A percentile compares a stretch with the other conserved stretches of the same genome.
Evolutionary conservation across 1,140 invertebrate species (phyloP).

Genomic region (Rhizoglyphus robini): DNA sequence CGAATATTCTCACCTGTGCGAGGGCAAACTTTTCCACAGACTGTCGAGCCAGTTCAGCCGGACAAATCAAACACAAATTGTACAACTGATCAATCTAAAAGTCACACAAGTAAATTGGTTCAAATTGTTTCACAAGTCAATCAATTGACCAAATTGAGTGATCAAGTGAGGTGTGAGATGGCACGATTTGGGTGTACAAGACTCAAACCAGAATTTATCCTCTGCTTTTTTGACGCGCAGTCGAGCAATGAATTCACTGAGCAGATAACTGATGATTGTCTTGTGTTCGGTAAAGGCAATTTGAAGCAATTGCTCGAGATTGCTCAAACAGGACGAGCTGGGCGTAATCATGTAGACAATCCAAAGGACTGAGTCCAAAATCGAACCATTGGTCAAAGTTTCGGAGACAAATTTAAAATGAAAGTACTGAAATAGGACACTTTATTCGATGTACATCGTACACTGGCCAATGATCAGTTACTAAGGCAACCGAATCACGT

Average conservation of each 20-base stretch:
- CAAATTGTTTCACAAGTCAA: slow-evolving; percentile 45
- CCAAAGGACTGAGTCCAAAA: slow-evolving; percentile 52
- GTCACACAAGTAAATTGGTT: slow-evolving; percentile 62
- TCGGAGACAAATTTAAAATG: slow-evolving; percentile 27
- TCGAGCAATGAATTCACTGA: not conserved
- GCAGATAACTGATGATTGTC: slow-evolving; percentile 40
- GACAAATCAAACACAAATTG: slow-evolving; percentile 60
- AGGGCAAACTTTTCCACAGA: slow-evolving; percentile 61
- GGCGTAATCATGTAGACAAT: not conserved
- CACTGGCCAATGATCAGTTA: too few species aligned
- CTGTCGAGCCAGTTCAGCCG: slow-evolving; percentile 51
- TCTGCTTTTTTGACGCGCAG: not conserved
- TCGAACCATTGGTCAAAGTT: slow-evolving; percentile 50
- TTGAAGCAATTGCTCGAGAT: slow-evolving; percentile 25
- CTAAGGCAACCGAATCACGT: too few species aligned
- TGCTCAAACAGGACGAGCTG: not conserved
- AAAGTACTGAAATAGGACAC: slow-evolving; percentile 47
- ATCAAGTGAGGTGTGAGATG: slow-evolving; percentile 65
- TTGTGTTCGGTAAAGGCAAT: slow-evolving; percentile 41
- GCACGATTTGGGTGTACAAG: slow-evolving; percentile 48
- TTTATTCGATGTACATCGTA: too few species aligned
- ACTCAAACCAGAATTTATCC: slow-evolving; percentile 37
- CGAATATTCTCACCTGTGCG: slow-evolving; percentile 66
- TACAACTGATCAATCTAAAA: slow-evolving; percentile 47
- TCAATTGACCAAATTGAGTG: slow-evolving; percentile 59